Evolutionary conservation across 37 sponge, comb jelly and placozoan genomes (phyloP), one percentile per base, ranked within the genome.

Genomic region (Oscarella lobularis): DNA sequence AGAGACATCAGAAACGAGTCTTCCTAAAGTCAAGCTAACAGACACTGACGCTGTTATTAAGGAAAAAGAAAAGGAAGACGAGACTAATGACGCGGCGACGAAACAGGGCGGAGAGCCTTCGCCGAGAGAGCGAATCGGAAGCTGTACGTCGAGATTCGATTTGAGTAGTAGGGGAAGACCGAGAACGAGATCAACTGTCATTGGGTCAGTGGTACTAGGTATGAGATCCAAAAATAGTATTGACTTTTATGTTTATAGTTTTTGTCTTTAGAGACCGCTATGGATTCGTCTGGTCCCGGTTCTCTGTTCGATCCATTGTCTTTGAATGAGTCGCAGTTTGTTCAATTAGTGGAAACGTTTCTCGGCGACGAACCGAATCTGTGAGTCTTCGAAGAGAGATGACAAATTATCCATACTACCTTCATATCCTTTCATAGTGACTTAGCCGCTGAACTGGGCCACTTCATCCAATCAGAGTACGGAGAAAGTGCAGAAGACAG

Each of bases 301-400:
- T 48, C 37, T 3, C 39, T 36, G 1, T 89, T 85, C 85, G 83
- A 82, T 78, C 75, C 72, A 39, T 36, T 39, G 38, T 31, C 72
- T 32, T 41, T 89, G 39, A 76, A 29, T 37, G 39, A 36, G 34
- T 2, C 65, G 0, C 90, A 89, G 79, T 89, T 89, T 73, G 39
- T 78, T 33, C 83, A 85, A 32, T 78, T 89, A 0, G 40, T 82
- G 36, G 80, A 85, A 34, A 72, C 82, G 76, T 88, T 88, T 41
- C 75, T 85, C 32, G 76, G 83, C 60, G 39, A 38, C 1, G 40
- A 70, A 30, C 66, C 75, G 3, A 29, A 41, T n/a, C 48, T 67
- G 77, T 67, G 3, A 79, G 77, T 39, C 30, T 6, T 2, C 66
- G 37, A 29, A 35, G 41, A 20, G 32, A 31, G n/a, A n/a, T n/a